phyloP scores from a whole-genome alignment of 2,113 vertebrate species.

The Zosterops hypoxanthus region DNA sequence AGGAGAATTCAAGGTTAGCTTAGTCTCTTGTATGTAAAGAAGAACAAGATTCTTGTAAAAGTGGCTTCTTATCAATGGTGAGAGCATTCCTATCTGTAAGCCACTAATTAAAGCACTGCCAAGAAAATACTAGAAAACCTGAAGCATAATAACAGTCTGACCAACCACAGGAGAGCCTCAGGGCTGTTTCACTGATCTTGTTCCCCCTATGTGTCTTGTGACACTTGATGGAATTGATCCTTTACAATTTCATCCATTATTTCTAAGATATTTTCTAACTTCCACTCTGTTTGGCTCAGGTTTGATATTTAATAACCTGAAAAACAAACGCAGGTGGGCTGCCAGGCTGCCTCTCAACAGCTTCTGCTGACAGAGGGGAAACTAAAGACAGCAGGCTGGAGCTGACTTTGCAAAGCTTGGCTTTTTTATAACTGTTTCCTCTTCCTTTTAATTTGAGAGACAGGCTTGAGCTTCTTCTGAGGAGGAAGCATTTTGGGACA shows the following conservation, averaged over 20 bases:
- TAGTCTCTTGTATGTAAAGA: neutral
- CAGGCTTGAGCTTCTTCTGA: neutral
- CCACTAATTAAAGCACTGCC: neutral
- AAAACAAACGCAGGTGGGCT: conserved; percentile 24
- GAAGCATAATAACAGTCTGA: neutral
- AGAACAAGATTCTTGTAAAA: neutral
- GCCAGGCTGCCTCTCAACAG: conserved; percentile 8
- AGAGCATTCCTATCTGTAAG: neutral
- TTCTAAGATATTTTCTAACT: neutral
- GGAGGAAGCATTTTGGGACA: neutral
- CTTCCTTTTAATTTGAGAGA: conserved; percentile 36
- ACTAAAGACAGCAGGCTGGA: neutral
- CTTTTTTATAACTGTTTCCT: neutral
- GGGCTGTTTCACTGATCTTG: neutral
- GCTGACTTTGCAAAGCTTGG: neutral
- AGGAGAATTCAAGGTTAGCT: neutral
- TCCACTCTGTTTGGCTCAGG: neutral
- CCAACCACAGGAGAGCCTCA: neutral
- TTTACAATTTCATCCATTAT: neutral
- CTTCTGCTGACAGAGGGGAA: conserved; percentile 34
- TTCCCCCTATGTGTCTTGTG: neutral
- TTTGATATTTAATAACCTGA: conserved; percentile 22
- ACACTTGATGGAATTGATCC: neutral
- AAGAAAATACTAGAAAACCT: neutral
- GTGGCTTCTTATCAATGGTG: neutral